Evolutionary conservation across 2,888 invertebrate genomes (phyloP), one percentile per base, ranked within the genome.

Genomic region (Homarus gammarus): DNA sequence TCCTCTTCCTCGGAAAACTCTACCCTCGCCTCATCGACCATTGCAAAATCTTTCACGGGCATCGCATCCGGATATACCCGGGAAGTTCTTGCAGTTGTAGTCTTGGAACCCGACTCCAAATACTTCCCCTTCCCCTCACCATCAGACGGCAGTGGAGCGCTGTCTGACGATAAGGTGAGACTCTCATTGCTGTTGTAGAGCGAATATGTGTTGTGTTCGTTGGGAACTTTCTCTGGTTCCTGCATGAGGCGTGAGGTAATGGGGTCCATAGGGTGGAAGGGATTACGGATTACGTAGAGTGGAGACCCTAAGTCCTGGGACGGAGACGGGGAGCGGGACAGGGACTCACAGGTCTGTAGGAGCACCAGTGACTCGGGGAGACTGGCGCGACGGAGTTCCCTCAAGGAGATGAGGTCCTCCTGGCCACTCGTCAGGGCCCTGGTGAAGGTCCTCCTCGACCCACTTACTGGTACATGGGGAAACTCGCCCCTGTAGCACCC

Each of bases 401-500:
- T 75, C 27, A 88, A 83, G 36, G 87, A 87, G 51, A 81, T 81
- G 36, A 87, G 81, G 44, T 83, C 83, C 33, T 8, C 36, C 40
- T 49, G 83, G 31, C 31, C 51, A n/a, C n/a, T 31, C 38, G 70
- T 82, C n/a, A 27, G 44, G 6, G 31, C 64, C 22, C 64, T 61
- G 61, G 68, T 18, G 33, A 18, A 18, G n/a, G 51, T 27, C 56
- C 2, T 12, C 33, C 78, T 44, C n/a, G 68, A 36, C 64, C 88
- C 83, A 77, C 38, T 83, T 68, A 88, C 82, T n/a, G 88, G 88
- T 31, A 88, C 64, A 70, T 88, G 88, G 77, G 88, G 88, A 78
- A 77, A 88, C 40, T 88, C 88, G 27, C 88, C 83, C 77, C 77
- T 70, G 88, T 88, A 88, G 77, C 88, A 88, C 15, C 88, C 88